Base-by-base conservation (phyloP, 2,888 invertebrate genomes). In the Metacarcinus magister region DNA sequence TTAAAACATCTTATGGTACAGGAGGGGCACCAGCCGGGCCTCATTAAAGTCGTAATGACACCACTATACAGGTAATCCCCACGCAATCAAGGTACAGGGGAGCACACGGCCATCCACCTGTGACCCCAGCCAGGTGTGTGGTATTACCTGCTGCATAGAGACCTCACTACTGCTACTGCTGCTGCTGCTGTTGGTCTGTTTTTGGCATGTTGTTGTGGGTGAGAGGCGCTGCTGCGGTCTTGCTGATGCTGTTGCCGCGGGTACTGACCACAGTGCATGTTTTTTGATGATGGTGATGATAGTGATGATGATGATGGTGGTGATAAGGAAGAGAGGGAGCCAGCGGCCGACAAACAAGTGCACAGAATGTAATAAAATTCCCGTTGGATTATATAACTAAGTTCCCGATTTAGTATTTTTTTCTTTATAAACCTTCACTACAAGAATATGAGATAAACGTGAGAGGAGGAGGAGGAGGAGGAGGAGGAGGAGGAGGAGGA, bases 41-140 rank as follows among this genome's bases (percentile, higher is more conserved):
- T 82, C 82, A 82, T 82, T 82, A 82, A 82, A 32, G 19, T 82
- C 32, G 1, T 82, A 82, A 82, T 32, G 82, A 82, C 82, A 23
- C 82, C 82, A 82, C 82, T 82, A 28, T 82, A 32, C 82, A 82
- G 82, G 82, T 82, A 82, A 82, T 82, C 82, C 82, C 82, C 82
- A 32, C 32, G 32, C 82, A 82, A 82, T 82, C 82, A 82, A 82
- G 82, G 82, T 82, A 82, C 82, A 4, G 82, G 82, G 75, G 82
- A 82, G 32, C 82, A 28, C 32, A 82, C 82, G 82, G 28, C 67
- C n/a, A 19, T 67, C 67, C 67, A 3, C 67, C 67, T 67, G 23
- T 23, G 67, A 5, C 23, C 67, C 67, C 67, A 19, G 67, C n/a
- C n/a, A n/a, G 23, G 67, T 67, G 67, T n/a, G 67, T n/a, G 23